phyloP scores from a whole-genome alignment of 2,113 vertebrate genomes.

The Meles meles region DNA sequence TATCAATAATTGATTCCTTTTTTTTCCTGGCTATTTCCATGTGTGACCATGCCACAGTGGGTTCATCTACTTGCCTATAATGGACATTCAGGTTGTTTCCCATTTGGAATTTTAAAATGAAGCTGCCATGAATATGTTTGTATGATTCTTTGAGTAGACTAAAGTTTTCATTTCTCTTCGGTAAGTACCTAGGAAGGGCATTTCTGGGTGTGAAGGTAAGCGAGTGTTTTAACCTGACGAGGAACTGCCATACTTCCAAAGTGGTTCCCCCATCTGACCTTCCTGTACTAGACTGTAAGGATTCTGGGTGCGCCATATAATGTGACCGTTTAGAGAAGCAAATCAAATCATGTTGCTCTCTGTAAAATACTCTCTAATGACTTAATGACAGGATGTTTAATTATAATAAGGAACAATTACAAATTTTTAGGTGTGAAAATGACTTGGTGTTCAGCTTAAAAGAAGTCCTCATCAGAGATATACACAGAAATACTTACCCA shows the following conservation, averaged over 20 bases:
- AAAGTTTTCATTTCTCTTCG: not conserved
- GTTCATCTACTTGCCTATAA: not conserved
- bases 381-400: not conserved
- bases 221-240: not conserved
- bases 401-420: not conserved
- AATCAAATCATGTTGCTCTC: not conserved
- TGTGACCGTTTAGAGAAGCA: not conserved
- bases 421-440: not conserved
- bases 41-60: not conserved
- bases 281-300: not conserved
- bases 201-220: not conserved
- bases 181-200: not conserved
- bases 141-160: not conserved
- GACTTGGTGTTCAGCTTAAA: not conserved
- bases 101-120: not conserved
- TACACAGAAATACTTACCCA: too few relatives aligned
- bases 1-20: not conserved
- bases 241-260: not conserved
- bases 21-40: not conserved
- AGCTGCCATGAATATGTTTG: not conserved
- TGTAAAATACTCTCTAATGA: not conserved
- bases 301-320: accelerated
- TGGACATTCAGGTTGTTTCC: not conserved
- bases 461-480: not conserved
- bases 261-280: not conserved